These are phyloP conservation scores for Calcarius lapponicus DNA, from an alignment of 2,797 vertebrate genomes.

Conservation along the genomic window DNA sequence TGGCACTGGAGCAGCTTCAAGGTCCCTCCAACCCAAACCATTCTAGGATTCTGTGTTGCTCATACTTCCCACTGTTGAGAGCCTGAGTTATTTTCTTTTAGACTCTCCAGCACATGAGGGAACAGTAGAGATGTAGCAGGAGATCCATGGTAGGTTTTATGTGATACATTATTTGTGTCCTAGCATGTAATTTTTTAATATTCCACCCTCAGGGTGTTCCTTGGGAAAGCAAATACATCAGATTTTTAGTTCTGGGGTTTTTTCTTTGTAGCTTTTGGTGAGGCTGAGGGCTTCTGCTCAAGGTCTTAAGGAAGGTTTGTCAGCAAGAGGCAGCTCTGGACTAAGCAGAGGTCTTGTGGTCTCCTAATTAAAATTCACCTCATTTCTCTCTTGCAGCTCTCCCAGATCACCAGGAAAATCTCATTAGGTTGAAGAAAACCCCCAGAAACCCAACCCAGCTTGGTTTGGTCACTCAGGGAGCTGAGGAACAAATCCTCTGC, in stretches of 20 bases:
- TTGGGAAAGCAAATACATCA: background rate
- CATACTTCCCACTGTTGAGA: fast-evolving
- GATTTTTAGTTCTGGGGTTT: background rate
- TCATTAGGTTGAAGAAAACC: background rate
- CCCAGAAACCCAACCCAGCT: background rate
- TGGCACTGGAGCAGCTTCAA: fast-evolving
- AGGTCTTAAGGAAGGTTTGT: background rate
- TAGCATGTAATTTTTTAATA: fast-evolving
- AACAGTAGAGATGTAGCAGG: background rate
- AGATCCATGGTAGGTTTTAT: background rate
- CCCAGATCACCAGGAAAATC: background rate
- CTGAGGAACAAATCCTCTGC: background rate
- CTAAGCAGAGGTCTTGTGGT: background rate
- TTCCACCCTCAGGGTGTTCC: background rate
- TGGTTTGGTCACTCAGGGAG: background rate
- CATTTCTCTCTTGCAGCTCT: background rate
- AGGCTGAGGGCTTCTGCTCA: background rate
- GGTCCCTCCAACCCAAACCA: background rate
- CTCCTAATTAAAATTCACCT: background rate
- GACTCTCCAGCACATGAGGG: background rate
- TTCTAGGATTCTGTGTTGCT: background rate
- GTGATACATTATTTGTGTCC: fast-evolving
- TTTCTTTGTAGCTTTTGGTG: background rate
- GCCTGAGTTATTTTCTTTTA: background rate
- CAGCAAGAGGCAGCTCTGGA: background rate